Percentiles rank a stretch among this genome's conserved stretches.
Evolutionary conservation across 1,140 invertebrate species (phyloP).

Genomic region (Bombus soroeensis): DNA sequence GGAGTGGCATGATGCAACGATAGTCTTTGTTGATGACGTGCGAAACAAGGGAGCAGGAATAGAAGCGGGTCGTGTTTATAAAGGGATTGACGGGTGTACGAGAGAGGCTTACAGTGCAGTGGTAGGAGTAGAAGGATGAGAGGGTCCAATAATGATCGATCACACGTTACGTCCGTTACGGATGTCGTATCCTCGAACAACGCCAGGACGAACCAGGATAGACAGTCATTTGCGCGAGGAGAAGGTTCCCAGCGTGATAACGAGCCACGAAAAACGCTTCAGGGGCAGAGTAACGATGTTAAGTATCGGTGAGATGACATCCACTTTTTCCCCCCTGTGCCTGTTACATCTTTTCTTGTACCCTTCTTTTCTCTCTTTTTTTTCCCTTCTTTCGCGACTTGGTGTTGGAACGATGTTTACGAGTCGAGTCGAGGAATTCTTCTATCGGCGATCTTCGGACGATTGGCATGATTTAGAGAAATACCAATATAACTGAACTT

Average conservation of each 20-base stretch:
- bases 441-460: not conserved
- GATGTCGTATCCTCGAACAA: conserved; percentile 49
- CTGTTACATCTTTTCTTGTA: not conserved
- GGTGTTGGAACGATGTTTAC: not conserved
- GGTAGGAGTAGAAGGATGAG: conserved; percentile 48
- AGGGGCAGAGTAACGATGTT: not conserved
- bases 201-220: conserved; percentile 46
- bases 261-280: conserved; percentile 33
- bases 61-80: conserved; percentile 62
- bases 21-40: conserved; percentile 65
- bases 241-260: conserved; percentile 2
- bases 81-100: conserved; percentile 57
- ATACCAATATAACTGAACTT: not conserved
- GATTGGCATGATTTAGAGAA: not conserved
- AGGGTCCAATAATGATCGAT: conserved; percentile 77
- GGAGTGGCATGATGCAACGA: conserved; percentile 26
- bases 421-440: not conserved
- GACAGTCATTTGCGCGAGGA: conserved; percentile 57
- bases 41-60: conserved; percentile 66
- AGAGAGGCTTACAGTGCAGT: not conserved
- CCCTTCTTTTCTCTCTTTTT: not conserved
- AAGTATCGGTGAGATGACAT: conserved; percentile 21
- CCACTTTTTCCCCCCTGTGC: not conserved
- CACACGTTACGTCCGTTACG: conserved; percentile 58
- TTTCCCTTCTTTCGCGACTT: not conserved